Evolutionary conservation across 1,140 invertebrate species (phyloP), one percentile per base, ranked within the genome.

Genomic region (Brachystomella parvula): DNA sequence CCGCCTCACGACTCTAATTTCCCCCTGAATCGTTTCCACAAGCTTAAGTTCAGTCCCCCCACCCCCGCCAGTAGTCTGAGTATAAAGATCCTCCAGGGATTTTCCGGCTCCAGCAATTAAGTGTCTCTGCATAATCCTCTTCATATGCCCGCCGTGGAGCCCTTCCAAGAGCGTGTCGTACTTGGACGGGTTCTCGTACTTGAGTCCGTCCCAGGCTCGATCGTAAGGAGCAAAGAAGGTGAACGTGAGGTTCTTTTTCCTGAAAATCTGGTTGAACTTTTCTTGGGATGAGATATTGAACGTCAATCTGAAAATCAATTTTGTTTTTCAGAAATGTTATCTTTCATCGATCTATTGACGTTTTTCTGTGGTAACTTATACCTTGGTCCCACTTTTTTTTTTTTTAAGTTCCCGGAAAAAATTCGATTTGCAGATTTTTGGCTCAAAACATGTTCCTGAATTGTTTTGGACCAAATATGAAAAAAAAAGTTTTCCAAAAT

Each of bases 181-280:
- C 2, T 85, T 82, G 12, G 89, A 89, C 1, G 89, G 89, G 74
- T 84, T 84, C 47, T 81, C 80, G 49, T 84, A 80, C 75, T 86
- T 82, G 63, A 88, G 83, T 63, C 84, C 82, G 28, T 84, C 79
- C 90, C 90, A 97, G 15, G 92, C 94, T 69, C 85, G 84, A 74
- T 96, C 87, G 19, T 86, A 82, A 0, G 94, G 93, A 1, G 92
- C 92, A 76, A 97, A 95, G 76, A 90, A 93, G 0, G 94, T 97
- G 77, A 88, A 96, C 39, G 87, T 85, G 66, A 88, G 87, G 61
- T 85, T 85, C 29, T 85, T 83, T 67, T 89, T 85, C 64, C 85
- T 86, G 35, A 96, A 77, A 74, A 88, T 85, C 19, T 84, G 79
- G 76, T 93, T 93, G 78, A 92, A 93, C 64, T 80, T 79, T 44